phyloP scores from a whole-genome alignment of 2,797 vertebrate genomes.

The Oreonectes daqikongensis region DNA sequence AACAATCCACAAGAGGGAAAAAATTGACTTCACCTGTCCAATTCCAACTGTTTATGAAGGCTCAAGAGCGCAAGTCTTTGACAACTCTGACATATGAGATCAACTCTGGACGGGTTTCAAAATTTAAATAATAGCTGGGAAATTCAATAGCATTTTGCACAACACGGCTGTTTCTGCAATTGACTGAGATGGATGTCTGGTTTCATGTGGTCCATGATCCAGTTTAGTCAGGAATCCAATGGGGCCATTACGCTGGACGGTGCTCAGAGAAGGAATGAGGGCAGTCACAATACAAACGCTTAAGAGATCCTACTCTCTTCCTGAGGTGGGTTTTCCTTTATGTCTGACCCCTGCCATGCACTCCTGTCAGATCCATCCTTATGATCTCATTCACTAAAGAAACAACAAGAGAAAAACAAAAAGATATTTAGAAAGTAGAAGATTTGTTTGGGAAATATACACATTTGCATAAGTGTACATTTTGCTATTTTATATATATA shows the following conservation, averaged over 20 bases:
- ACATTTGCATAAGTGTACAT: background rate
- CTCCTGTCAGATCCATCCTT: slow-evolving; percentile 95
- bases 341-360: slow-evolving; percentile 89
- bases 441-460: background rate
- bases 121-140: slow-evolving; percentile 29
- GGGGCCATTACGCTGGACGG: slow-evolving; percentile 12
- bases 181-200: slow-evolving; percentile 45
- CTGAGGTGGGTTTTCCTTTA: slow-evolving; percentile 76
- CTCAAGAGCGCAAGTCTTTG: slow-evolving; percentile 24
- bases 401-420: slow-evolving; percentile 47
- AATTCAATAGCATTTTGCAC: slow-evolving; percentile 25
- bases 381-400: slow-evolving; percentile 97
- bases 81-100: slow-evolving; percentile 33
- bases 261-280: background rate
- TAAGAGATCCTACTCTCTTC: slow-evolving; percentile 66
- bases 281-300: slow-evolving; percentile 53
- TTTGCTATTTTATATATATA: background rate
- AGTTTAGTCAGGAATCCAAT: slow-evolving; percentile 29
- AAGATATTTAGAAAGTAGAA: slow-evolving; percentile 8
- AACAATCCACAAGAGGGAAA: background rate
- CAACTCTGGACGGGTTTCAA: slow-evolving; percentile 37
- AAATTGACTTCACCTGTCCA: slow-evolving; percentile 10
- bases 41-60: slow-evolving; percentile 30
- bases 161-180: slow-evolving; percentile 12
- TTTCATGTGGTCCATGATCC: slow-evolving; percentile 30